These are phyloP conservation scores for Etheostoma cragini DNA, from an alignment of 2,113 vertebrate species.

Conservation along the genomic window DNA sequence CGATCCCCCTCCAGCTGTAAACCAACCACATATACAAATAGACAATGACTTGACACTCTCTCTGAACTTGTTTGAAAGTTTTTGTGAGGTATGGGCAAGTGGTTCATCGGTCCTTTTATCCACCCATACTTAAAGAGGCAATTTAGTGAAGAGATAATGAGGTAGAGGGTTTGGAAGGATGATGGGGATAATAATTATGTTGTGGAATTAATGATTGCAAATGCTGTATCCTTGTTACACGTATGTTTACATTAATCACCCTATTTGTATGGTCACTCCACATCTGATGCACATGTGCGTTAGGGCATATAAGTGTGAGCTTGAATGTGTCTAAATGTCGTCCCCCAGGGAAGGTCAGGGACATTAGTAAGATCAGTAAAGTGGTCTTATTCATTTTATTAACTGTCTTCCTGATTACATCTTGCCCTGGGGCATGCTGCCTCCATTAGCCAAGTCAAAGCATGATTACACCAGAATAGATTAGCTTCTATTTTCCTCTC, in stretches of 20 bases:
- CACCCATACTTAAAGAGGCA: neutral
- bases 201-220: constrained; percentile 19
- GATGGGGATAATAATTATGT: constrained; percentile 12
- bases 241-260: constrained; percentile 30
- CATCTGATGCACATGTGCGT: constrained; percentile 17
- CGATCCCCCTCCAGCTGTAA: constrained; percentile 32
- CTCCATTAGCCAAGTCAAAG: constrained; percentile 81
- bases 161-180: neutral
- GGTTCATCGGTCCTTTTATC: constrained; percentile 14
- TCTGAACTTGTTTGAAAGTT: constrained; percentile 2
- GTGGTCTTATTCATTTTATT: constrained; percentile 79
- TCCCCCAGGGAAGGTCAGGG: constrained; percentile 74
- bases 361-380: constrained; percentile 75
- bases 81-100: constrained; percentile 7
- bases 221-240: constrained; percentile 7
- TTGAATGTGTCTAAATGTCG: constrained; percentile 22
- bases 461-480: constrained; percentile 75
- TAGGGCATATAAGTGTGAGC: constrained; percentile 20
- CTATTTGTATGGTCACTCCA: neutral
- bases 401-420: constrained; percentile 78
- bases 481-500: constrained; percentile 70
- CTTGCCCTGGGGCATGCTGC: constrained; percentile 71
- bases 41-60: constrained; percentile 24
- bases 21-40: constrained; percentile 42
- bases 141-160: constrained; percentile 10